A percentile compares a stretch with the other conserved stretches of the same genome.
Evolutionary conservation across 2,797 vertebrate species (phyloP).

Genomic region (Pogoniulus pusillus): DNA sequence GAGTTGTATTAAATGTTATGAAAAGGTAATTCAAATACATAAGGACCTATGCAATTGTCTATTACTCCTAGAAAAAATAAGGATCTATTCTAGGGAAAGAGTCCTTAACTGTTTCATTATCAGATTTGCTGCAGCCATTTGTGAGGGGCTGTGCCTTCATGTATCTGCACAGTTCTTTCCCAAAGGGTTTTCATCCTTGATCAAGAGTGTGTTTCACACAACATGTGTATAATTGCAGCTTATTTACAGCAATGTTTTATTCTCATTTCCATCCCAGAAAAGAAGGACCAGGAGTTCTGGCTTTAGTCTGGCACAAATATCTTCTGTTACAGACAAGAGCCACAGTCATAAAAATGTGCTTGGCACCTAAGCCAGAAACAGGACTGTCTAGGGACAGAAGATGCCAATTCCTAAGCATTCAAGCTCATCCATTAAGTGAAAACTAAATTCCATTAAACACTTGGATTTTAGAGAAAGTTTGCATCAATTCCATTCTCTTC

Average conservation of each 20-base stretch:
- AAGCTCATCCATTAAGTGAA: not conserved
- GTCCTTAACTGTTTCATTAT: not conserved
- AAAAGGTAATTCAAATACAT: too few species aligned
- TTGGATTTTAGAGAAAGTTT: not conserved
- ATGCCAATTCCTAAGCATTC: not conserved
- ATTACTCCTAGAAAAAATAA: not conserved
- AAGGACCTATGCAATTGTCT: not conserved
- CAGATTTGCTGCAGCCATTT: not conserved
- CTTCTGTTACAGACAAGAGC: not conserved
- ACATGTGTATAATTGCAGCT: not conserved
- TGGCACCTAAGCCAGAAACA: not conserved
- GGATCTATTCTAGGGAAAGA: not conserved
- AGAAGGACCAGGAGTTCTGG: not conserved
- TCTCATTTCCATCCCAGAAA: not conserved
- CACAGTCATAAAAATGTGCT: not conserved
- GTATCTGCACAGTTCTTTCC: not conserved
- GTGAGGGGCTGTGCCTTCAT: not conserved
- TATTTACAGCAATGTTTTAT: not conserved
- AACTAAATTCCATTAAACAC: not conserved
- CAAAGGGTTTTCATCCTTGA: not conserved
- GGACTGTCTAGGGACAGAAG: not conserved
- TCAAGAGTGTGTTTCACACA: not conserved
- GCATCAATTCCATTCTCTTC: not conserved
- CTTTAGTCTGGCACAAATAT: not conserved
- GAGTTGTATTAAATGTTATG: too few species aligned